These are phyloP conservation scores for Dendrocincla fuliginosa DNA, from an alignment of 2,797 vertebrate species.

Conservation along the genomic window DNA sequence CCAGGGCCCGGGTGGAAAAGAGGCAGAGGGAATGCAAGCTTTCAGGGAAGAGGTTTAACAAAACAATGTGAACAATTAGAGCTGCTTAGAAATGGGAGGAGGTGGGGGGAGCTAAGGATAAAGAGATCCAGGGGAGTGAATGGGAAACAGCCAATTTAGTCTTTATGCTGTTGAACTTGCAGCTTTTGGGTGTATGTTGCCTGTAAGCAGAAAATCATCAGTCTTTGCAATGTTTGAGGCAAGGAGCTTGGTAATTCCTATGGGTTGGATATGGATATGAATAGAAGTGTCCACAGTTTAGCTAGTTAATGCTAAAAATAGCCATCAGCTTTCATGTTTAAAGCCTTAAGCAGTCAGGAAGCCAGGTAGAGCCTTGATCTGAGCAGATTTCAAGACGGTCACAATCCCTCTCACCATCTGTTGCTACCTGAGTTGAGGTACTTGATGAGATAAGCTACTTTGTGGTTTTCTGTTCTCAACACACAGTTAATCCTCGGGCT, in stretches of 20 bases:
- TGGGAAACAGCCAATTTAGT: background rate
- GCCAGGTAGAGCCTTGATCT: background rate
- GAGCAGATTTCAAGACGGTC: background rate
- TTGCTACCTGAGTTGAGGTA: slow-evolving; percentile 14
- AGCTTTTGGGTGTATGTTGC: slow-evolving; percentile 11
- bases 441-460: background rate
- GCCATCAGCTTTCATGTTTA: background rate
- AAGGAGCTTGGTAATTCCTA: background rate
- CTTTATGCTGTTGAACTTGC: background rate
- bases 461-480: background rate
- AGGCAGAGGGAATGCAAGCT: slow-evolving; percentile 14
- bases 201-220: slow-evolving; percentile 15
- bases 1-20: background rate
- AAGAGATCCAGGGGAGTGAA: background rate
- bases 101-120: slow-evolving; percentile 5
- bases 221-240: background rate
- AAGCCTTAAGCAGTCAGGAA: background rate
- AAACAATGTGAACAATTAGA: slow-evolving; percentile 57
- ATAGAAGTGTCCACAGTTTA: background rate
- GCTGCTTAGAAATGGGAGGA: slow-evolving; percentile 53
- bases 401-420: background rate
- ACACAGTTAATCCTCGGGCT: background rate
- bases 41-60: slow-evolving; percentile 47
- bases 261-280: background rate
- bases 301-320: slow-evolving; percentile 18